Conservation (phyloP, 2,888 invertebrate species). For the Quadroppia sp. region DNA sequence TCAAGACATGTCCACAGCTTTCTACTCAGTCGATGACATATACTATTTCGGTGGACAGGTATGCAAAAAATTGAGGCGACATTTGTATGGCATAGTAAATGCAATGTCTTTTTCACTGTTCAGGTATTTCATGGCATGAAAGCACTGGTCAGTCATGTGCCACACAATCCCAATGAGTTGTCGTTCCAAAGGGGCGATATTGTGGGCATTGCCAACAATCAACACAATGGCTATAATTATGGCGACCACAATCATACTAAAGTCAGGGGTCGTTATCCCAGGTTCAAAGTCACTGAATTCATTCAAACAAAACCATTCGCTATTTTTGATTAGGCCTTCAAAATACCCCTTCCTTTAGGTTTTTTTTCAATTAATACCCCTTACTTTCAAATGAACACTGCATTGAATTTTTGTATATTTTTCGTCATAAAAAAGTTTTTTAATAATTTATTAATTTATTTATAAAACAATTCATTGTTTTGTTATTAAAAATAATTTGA, state of each 20-base stretch:
- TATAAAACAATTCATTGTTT: too few relatives aligned
- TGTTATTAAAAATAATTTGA: too few relatives aligned
- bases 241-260: conserved; percentile 29
- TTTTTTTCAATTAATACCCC: too few relatives aligned
- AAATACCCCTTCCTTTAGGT: too few relatives aligned
- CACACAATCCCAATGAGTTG: conserved; percentile 61
- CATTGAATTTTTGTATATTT: too few relatives aligned
- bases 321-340: conserved; percentile 34
- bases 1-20: conserved; percentile 56
- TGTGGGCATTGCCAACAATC: conserved; percentile 88
- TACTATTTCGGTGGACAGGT: conserved; percentile 95
- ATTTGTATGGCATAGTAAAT: too few relatives aligned
- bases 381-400: too few relatives aligned
- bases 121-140: conserved; percentile 49
- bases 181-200: conserved; percentile 69
- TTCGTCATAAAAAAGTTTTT: too few relatives aligned
- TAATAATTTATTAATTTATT: too few relatives aligned
- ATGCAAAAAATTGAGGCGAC: background rate
- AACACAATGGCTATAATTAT: conserved; percentile 78
- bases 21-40: conserved; percentile 92
- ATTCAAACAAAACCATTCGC: conserved; percentile 22
- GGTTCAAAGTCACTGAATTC: conserved; percentile 37
- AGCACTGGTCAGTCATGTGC: conserved; percentile 68
- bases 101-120: too few relatives aligned
- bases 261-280: conserved; percentile 9